Percentiles rank a stretch among this genome's conserved stretches.
phyloP scores from a whole-genome alignment of 2,797 vertebrate genomes.

The Gymnoscopelus braueri region DNA sequence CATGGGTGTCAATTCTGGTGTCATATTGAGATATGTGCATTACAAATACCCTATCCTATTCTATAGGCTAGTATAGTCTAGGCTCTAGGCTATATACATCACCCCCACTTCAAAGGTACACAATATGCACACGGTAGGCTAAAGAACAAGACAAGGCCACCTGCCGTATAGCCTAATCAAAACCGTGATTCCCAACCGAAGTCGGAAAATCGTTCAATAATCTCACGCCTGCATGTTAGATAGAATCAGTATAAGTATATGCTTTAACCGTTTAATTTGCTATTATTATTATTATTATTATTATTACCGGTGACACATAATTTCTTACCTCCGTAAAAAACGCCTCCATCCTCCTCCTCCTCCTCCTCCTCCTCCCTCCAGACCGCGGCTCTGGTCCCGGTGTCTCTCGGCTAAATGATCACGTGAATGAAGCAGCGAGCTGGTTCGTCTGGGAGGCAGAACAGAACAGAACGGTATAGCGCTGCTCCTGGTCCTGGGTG shows the following conservation, averaged over 20 bases:
- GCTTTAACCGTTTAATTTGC: neutral
- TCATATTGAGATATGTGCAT: neutral
- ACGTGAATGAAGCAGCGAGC: neutral
- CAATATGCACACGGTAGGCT: no score
- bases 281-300: no score
- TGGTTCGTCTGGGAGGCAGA: neutral
- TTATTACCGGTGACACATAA: constrained; percentile 29
- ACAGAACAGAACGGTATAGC: neutral
- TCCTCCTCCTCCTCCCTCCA: constrained; percentile 62
- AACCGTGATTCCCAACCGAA: no score
- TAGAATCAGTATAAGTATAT: no score
- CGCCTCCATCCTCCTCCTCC: constrained; percentile 81
- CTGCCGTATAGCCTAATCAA: constrained; percentile 32
- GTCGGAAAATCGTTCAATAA: no score
- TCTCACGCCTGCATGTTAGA: no score
- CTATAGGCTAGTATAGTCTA: no score
- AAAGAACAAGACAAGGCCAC: constrained; percentile 35
- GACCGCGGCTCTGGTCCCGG: constrained; percentile 59
- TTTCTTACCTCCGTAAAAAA: constrained; percentile 82
- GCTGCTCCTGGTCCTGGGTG: neutral
- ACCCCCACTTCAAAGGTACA: constrained; percentile 24
- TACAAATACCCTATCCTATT: neutral
- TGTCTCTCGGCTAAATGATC: neutral
- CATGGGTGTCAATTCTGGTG: neutral
- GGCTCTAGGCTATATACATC: neutral